Conservation (phyloP, 64 coral and sea anemone species). For the Dendronephthya gigantea region DNA sequence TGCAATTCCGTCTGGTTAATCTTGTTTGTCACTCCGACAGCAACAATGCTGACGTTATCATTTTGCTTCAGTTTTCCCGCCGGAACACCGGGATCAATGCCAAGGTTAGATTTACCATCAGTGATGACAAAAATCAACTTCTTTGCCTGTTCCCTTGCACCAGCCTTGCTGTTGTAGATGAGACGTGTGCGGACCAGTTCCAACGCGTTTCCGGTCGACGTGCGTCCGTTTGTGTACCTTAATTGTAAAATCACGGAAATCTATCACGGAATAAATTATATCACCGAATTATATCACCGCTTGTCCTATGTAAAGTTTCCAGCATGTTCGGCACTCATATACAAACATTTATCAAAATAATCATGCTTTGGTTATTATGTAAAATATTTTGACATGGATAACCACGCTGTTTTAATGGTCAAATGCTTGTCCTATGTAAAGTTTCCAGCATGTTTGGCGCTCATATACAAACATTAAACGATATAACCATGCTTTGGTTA, state of each 20-base stretch:
- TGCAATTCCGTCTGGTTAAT: neutral
- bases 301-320: too few species aligned
- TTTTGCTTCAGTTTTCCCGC: neutral
- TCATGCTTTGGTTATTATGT: too few species aligned
- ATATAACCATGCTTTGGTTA: too few species aligned
- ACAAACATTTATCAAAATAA: too few species aligned
- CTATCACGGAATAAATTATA: too few species aligned
- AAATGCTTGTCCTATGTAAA: too few species aligned
- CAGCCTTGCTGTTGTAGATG: neutral
- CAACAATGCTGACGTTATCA: neutral
- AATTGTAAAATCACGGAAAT: neutral
- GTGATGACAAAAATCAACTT: neutral
- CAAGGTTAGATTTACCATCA: neutral
- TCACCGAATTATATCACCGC: too few species aligned
- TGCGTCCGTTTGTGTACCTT: neutral
- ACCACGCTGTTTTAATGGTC: too few species aligned
- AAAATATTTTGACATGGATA: too few species aligned
- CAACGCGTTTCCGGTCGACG: neutral
- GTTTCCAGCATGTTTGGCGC: too few species aligned
- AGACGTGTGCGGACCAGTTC: neutral
- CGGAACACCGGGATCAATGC: neutral
- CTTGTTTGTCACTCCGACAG: neutral
- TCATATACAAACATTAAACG: too few species aligned
- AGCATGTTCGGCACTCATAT: too few species aligned
- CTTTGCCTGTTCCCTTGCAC: neutral